Evolutionary conservation across 1,140 invertebrate genomes (phyloP), one percentile per base, ranked within the genome.

Genomic region (Drosophila ogumai): DNA sequence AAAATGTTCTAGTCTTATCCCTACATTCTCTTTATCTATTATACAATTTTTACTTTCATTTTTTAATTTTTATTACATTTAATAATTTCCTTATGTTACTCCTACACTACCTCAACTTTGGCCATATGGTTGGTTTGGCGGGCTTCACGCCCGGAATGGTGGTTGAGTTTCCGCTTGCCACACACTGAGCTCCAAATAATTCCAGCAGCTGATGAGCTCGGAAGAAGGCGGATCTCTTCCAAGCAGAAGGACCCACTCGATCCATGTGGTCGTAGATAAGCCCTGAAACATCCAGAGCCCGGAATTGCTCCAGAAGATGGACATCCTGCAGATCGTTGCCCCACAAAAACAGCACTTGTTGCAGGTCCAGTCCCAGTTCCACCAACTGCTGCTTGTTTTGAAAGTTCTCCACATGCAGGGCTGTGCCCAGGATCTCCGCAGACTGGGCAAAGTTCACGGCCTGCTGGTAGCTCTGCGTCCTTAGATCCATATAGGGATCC

Each of bases 251-350:
- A 10, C 87, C 78, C 28, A 88, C 79, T 7, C 54, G 55, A 79
- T 97, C 96, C 46, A 97, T 95, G 87, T 96, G 97, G 91, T 99
- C 98, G 91, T 98, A 98, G 80, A 99, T 98, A 15, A 99, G 95
- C 15, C 96, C 98, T 82, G 98, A 96, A 10, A 98, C 94, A 10
- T 98, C 97, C 41, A 97, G 93, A 66, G 96, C 94, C 86, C 98
- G 98, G 0, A 99, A 94, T 81, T 96, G 95, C 71, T 96, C 95
- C 40, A 98, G 96, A 1, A 96, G 96, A n/a, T 95, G 94, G 40
- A 95, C 95, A 91, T 97, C 95, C 73, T 98, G 98, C 79, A 98
- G 97, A 90, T 98, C 97, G 85, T 98, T 97, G 3, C 98, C 98
- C 98, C 98, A 99, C 81, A 97, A 97, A 91, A 99, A 99, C 41